Evolutionary conservation across 2,113 vertebrate species (phyloP), one percentile per base, ranked within the genome.

Genomic region (Hypanus sabinus): DNA sequence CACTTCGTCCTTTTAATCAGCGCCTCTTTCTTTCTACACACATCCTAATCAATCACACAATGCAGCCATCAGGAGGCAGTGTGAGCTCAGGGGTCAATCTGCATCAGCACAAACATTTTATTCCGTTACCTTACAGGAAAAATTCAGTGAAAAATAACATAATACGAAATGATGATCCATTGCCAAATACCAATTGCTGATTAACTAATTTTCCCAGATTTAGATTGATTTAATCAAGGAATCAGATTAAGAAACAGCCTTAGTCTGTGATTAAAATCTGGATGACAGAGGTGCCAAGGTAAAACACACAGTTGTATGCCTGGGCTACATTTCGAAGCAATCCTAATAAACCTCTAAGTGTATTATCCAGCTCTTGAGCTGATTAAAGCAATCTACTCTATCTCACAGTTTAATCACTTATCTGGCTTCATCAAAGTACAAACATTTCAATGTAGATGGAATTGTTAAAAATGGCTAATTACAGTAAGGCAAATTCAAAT

Each of bases 1-100:
- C 70, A 93, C 38, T 68, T 93, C 30, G 68, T 27, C 68, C 70
- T 93, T 93, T 93, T 93, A 93, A 93, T 93, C 91, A 93, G 91
- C 27, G 38, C 12, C 55, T 93, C 36, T 22, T 24, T 46, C 91
- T 93, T 46, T 71, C 68, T n/a, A 46, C 33, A 5, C 36, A 73
- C 68, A 30, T 46, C 85, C 70, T 0, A 93, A 71, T 93, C 70
- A 93, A 73, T 93, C 91, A 71, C 38, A 46, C 68, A 93, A 9
- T 55, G 70, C 36, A 93, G 91, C 33, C 22, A 73, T 73, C 68
- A 73, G 90, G 88, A 12, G 68, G 30, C 70, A 24, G 20, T 73
- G 36, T 24, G 24, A 46, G 22, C 38, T 30, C 12, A 30, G 68
- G 30, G 91, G 70, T 93, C 38, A 75, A 3, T 27, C 24, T 90